Evolutionary conservation across 1,140 invertebrate genomes (phyloP).

Genomic region (Lordiphosa clarofinis): DNA sequence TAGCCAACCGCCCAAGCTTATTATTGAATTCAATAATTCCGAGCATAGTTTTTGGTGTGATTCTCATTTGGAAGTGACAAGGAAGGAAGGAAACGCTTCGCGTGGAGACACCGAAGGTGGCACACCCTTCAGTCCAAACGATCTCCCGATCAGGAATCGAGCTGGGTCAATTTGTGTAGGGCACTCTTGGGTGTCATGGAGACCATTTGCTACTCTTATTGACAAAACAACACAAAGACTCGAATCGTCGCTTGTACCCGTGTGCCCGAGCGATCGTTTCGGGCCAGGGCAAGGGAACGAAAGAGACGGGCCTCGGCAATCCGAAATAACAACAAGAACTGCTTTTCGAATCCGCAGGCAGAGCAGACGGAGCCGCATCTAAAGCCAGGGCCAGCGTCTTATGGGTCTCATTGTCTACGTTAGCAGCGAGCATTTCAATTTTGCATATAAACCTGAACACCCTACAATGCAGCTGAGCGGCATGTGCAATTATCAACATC

Average conservation of each 20-base stretch:
- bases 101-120: neutral
- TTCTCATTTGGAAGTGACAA: slow-evolving; percentile 13
- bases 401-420: slow-evolving; percentile 28
- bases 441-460: slow-evolving; percentile 38
- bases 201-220: too few relatives aligned
- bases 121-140: neutral
- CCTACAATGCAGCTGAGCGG: slow-evolving; percentile 28
- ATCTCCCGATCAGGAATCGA: too few relatives aligned
- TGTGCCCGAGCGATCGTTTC: too few relatives aligned
- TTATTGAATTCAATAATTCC: slow-evolving; percentile 27
- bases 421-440: slow-evolving; percentile 32
- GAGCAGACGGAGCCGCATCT: slow-evolving; percentile 5
- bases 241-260: too few relatives aligned
- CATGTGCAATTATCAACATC: slow-evolving; percentile 38
- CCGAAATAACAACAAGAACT: slow-evolving; percentile 1
- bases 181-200: too few relatives aligned
- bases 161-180: too few relatives aligned
- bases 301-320: neutral
- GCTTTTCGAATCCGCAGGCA: slow-evolving; percentile 26
- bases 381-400: slow-evolving; percentile 2
- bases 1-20: slow-evolving; percentile 9
- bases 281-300: neutral
- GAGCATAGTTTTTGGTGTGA: slow-evolving; percentile 19
- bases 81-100: neutral
- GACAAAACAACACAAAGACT: too few relatives aligned